Evolutionary conservation across 2,113 vertebrate genomes (phyloP), one percentile per base, ranked within the genome.

Genomic region (Epinephelus moara): DNA sequence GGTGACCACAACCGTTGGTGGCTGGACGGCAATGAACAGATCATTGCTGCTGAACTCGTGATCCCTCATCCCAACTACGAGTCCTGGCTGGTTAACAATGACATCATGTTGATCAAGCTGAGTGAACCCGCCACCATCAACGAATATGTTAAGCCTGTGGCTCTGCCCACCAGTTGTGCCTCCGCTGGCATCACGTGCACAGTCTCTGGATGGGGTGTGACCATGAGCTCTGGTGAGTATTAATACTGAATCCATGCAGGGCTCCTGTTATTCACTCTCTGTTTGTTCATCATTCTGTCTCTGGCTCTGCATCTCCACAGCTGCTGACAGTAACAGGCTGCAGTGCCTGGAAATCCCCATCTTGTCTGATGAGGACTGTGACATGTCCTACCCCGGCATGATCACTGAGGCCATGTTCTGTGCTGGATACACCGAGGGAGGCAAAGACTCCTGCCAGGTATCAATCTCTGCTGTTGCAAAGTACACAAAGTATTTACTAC

Each of bases 131-230:
- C 94, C 63, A 1, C 23, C 53, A 13, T 96, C 69, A 96, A 91
- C 67, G 0, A 69, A 10, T 86, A 91, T 0, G 95, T 97, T 86
- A 70, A 71, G 4, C 85, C 96, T 11, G 84, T 97, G 80, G 21
- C 88, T 2, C 89, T 97, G 86, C 94, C 96, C 13, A 62, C n/a
- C 0, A 75, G 33, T 75, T 96, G 96, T 8, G 94, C 95, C 6
- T 1, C 88, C 0, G 83, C 95, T 0, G 96, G 96, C 61, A 96
- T 95, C 81, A 85, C 61, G 27, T 98, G 97, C 86, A 90, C 56
- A 0, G 94, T 98, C 91, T 96, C 96, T 0, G 96, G 96, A 79
- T 98, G 97, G 96, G 96, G 97, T 69, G 95, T 96, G 92, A 97
- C 95, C 23, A 86, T 95, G 91, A 96, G 94, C 92, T 78, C 92